A percentile compares a stretch with the other conserved stretches of the same genome.
Conservation (phyloP, 2,888 invertebrate genomes). For the Vanessa cardui region DNA sequence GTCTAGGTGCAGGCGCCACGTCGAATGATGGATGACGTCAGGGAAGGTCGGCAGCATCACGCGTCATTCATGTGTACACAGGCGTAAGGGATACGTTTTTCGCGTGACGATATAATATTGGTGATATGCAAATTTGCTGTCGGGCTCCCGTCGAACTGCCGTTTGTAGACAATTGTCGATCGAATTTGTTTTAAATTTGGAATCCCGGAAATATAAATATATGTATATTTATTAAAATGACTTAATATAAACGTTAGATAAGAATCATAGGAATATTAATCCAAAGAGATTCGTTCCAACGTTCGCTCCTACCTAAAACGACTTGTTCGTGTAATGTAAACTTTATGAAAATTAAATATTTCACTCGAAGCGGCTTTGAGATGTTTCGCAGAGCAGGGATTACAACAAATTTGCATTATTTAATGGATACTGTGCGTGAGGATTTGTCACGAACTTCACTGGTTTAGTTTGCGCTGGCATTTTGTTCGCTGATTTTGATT, state of each 20-base stretch:
- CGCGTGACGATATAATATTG: conserved; percentile 82
- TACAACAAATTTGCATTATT: conserved; percentile 82
- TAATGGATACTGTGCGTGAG: conserved; percentile 80
- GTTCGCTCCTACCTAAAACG: conserved; percentile 50
- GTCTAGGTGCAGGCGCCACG: conserved; percentile 82
- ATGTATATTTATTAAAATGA: neutral
- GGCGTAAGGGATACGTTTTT: conserved; percentile 83
- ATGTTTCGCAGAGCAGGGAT: conserved; percentile 69
- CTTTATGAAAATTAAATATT: conserved; percentile 83
- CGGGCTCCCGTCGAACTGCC: conserved; percentile 63
- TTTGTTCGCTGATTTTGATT: conserved; percentile 58
- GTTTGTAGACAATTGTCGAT: conserved; percentile 42
- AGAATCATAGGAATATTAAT: conserved; percentile 13
- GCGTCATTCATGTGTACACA: conserved; percentile 83
- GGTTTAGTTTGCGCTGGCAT: conserved; percentile 54
- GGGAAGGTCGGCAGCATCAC: conserved; percentile 82
- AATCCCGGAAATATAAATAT: conserved; percentile 9
- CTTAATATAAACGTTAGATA: conserved; percentile 9
- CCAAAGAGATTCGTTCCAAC: conserved; percentile 39
- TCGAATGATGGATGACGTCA: conserved; percentile 83
- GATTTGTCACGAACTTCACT: conserved; percentile 72
- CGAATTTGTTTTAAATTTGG: conserved; percentile 36
- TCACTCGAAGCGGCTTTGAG: conserved; percentile 65
- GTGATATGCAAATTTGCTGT: conserved; percentile 81
- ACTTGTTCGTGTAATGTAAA: conserved; percentile 72